A percentile compares a stretch with the other conserved stretches of the same genome.
These are phyloP conservation scores for Sycobia sp. DNA, from an alignment of 1,140 invertebrate species.

Conservation along the genomic window DNA sequence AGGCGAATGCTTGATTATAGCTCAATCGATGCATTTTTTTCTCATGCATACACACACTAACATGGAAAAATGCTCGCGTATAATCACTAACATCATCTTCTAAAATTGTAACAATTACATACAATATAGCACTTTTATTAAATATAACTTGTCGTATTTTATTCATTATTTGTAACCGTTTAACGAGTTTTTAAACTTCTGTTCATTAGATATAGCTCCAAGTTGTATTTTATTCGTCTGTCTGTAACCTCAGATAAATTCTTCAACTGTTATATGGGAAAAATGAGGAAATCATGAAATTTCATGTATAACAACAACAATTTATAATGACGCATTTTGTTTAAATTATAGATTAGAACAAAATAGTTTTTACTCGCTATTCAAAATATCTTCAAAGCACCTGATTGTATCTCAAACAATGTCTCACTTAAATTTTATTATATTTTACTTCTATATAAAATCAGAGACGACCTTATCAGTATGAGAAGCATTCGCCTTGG, in stretches of 20 bases:
- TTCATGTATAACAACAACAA: too few relatives aligned
- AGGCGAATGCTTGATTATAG: slow-evolving; percentile 19
- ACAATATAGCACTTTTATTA: background rate
- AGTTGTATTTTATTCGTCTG: background rate
- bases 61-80: background rate
- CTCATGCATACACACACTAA: background rate
- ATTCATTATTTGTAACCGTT: background rate
- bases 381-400: background rate
- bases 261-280: too few relatives aligned
- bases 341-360: background rate
- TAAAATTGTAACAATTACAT: background rate
- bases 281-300: too few relatives aligned
- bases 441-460: background rate
- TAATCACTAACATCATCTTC: background rate
- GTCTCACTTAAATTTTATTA: background rate
- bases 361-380: too few relatives aligned
- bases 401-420: background rate
- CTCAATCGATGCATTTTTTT: background rate
- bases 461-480: background rate
- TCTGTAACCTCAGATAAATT: too few relatives aligned
- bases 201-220: background rate
- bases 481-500: slow-evolving; percentile 25
- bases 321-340: background rate
- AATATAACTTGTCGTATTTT: too few relatives aligned
- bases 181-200: background rate